These are phyloP conservation scores for Xanthostigma xanthostigma DNA, from an alignment of 2,888 invertebrate species.

Conservation along the genomic window DNA sequence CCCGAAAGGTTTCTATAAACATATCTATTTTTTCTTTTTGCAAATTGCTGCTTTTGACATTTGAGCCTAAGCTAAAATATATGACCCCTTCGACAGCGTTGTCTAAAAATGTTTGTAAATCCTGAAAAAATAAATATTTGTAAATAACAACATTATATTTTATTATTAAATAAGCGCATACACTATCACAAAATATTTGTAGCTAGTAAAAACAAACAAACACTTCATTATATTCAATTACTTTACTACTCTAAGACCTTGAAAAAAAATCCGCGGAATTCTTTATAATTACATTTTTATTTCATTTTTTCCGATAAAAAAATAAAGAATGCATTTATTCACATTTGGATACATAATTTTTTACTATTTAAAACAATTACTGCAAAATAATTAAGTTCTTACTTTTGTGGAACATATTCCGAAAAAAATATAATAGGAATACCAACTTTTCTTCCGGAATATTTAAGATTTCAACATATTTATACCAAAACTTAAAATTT, in stretches of 20 bases:
- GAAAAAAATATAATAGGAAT: too few species aligned
- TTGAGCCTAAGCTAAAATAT: conserved; percentile 22
- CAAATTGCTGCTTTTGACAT: conserved; percentile 17
- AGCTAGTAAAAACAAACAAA: not conserved
- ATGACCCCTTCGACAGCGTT: conserved; percentile 18
- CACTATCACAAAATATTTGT: not conserved
- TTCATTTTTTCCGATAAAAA: too few species aligned
- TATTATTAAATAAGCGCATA: not conserved
- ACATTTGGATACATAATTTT: too few species aligned
- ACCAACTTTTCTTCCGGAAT: too few species aligned
- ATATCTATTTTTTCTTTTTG: conserved; percentile 13
- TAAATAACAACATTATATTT: not conserved
- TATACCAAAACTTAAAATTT: too few species aligned
- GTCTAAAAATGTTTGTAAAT: conserved; percentile 19
- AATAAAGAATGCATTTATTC: too few species aligned
- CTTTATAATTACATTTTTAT: too few species aligned
- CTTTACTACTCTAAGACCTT: not conserved
- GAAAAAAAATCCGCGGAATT: too few species aligned
- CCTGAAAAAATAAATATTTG: conserved; percentile 10
- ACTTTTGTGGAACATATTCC: too few species aligned
- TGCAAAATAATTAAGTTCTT: not conserved
- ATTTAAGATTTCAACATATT: too few species aligned
- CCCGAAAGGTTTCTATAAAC: conserved; percentile 18
- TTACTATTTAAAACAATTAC: not conserved
- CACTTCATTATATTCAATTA: not conserved